Conservation (phyloP, 2,888 invertebrate genomes). For the Aleiodes leptofemur region DNA sequence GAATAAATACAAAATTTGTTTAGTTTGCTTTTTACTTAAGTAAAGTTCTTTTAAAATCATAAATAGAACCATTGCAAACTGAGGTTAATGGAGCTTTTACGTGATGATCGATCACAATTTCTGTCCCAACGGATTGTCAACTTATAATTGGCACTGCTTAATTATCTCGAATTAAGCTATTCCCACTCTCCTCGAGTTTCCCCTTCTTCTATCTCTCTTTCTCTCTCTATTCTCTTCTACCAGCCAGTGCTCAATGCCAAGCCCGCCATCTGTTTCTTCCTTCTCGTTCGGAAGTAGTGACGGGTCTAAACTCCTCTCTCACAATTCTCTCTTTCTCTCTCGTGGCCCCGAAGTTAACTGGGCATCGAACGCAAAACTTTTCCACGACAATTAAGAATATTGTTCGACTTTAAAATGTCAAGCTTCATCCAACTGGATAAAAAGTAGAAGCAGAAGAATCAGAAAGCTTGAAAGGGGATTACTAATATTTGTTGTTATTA, state of each 20-base stretch:
- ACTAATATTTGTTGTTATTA: slow-evolving; percentile 20
- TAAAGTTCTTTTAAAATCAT: slow-evolving; percentile 11
- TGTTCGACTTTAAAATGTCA: slow-evolving; percentile 57
- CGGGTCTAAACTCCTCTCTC: slow-evolving; percentile 36
- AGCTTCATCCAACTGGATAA: slow-evolving; percentile 11
- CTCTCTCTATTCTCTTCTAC: slow-evolving; percentile 32
- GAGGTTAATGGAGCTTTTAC: slow-evolving; percentile 40
- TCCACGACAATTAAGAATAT: slow-evolving; percentile 60
- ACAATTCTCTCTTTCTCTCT: slow-evolving; percentile 13
- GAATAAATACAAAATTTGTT: slow-evolving; percentile 44
- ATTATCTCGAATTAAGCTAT: slow-evolving; percentile 62
- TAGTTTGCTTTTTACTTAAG: not conserved
- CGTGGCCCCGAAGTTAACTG: slow-evolving; percentile 33
- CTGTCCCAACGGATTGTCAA: slow-evolving; percentile 60
- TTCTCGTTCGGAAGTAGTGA: slow-evolving; percentile 34
- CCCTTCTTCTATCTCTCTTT: slow-evolving; percentile 29
- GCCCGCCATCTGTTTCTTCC: slow-evolving; percentile 55
- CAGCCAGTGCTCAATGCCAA: slow-evolving; percentile 30
- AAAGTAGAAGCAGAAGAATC: slow-evolving; percentile 10
- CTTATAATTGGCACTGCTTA: slow-evolving; percentile 66
- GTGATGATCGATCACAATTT: slow-evolving; percentile 41
- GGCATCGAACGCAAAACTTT: slow-evolving; percentile 53
- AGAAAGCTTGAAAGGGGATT: not conserved
- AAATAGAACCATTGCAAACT: slow-evolving; percentile 28
- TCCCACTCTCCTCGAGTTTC: slow-evolving; percentile 14